These are phyloP conservation scores for Hirudo medicinalis DNA, from an alignment of 1,140 invertebrate genomes.

Conservation along the genomic window DNA sequence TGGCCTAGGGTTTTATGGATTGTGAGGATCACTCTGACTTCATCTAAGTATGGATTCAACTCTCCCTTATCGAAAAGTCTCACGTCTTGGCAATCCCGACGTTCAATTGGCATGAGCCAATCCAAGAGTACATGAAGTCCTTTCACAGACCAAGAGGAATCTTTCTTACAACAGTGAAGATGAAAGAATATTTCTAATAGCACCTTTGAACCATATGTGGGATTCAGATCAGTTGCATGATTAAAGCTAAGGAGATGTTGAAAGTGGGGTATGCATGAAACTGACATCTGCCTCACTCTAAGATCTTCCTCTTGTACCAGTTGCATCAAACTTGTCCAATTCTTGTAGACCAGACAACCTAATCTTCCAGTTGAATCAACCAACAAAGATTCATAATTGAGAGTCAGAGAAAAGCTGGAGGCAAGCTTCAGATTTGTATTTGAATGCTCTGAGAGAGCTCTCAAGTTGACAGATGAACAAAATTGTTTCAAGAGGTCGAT, in stretches of 20 bases:
- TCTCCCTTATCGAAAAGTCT: constrained; percentile 45
- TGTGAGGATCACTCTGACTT: constrained; percentile 30
- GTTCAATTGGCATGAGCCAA: neutral
- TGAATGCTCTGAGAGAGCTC: too few relatives aligned
- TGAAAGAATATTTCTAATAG: neutral
- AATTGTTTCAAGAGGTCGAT: too few relatives aligned
- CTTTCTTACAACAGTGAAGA: neutral
- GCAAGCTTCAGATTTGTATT: too few relatives aligned
- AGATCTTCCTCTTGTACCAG: constrained; percentile 36
- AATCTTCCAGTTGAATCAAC: too few relatives aligned
- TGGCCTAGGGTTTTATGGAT: neutral
- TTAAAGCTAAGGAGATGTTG: neutral
- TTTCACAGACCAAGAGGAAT: neutral
- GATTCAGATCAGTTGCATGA: neutral
- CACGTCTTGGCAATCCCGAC: constrained; percentile 31
- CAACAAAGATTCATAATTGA: too few relatives aligned
- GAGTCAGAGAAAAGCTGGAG: too few relatives aligned
- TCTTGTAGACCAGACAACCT: constrained; percentile 26
- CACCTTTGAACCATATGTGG: neutral
- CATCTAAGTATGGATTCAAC: constrained; percentile 43
- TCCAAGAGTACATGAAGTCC: neutral
- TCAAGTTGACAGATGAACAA: too few relatives aligned
- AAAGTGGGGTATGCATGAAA: neutral
- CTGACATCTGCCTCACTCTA: neutral
- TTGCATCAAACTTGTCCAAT: constrained; percentile 30